These are phyloP conservation scores for Procambarus clarkii DNA, from an alignment of 1,140 invertebrate genomes.

Conservation along the genomic window DNA sequence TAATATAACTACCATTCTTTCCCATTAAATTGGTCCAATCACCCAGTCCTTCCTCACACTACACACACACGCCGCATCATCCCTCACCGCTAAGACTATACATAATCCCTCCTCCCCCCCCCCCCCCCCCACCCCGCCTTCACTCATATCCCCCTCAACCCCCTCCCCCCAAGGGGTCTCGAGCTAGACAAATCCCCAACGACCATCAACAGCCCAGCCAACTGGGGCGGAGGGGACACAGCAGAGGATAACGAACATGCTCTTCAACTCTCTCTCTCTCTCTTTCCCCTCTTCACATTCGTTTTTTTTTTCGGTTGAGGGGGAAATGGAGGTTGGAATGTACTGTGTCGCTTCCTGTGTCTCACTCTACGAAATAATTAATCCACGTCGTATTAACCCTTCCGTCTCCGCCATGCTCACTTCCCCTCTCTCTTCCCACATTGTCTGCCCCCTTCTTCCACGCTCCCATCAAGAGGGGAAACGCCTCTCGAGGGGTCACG, in stretches of 20 bases:
- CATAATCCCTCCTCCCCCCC: slow-evolving; percentile 22
- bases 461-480: slow-evolving; percentile 40
- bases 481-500: slow-evolving; percentile 49
- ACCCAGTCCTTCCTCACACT: not conserved
- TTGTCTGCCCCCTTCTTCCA: not conserved
- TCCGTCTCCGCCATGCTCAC: not conserved
- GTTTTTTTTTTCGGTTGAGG: slow-evolving; percentile 39
- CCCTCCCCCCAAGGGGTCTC: slow-evolving; percentile 10
- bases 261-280: not conserved
- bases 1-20: too few relatives aligned
- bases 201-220: slow-evolving; percentile 43
- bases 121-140: not conserved
- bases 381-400: slow-evolving; percentile 62
- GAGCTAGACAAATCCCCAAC: slow-evolving; percentile 51
- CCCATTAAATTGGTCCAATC: too few relatives aligned
- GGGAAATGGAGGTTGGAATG: not conserved
- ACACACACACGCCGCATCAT: too few relatives aligned
- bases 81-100: slow-evolving; percentile 11
- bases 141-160: not conserved
- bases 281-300: not conserved
- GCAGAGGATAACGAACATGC: slow-evolving; percentile 32
- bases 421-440: not conserved
- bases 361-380: slow-evolving; percentile 52
- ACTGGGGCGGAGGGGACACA: slow-evolving; percentile 47
- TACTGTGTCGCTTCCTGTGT: slow-evolving; percentile 29